Conservation (phyloP, 2,888 invertebrate genomes). For the Tachina fera region DNA sequence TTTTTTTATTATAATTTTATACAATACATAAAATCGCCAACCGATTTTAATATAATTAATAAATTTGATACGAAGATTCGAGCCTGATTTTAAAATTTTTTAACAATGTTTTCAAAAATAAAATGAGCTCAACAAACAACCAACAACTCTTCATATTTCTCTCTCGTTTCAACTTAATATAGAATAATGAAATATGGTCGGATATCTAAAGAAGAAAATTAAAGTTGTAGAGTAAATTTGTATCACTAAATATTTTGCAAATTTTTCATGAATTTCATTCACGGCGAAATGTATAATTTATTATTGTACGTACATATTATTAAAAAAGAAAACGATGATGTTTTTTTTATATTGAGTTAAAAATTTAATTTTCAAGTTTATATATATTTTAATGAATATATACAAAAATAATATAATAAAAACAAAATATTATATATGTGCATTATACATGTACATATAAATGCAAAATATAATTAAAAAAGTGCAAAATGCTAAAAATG, state of each 20-base stretch:
- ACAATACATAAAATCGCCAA: no score
- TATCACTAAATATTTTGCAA: slow-evolving; percentile 66
- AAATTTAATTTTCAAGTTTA: slow-evolving; percentile 29
- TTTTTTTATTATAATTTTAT: no score
- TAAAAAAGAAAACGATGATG: slow-evolving; percentile 45
- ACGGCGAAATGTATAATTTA: slow-evolving; percentile 28
- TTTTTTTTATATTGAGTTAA: slow-evolving; percentile 20
- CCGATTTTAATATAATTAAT: no score
- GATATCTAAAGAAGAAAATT: slow-evolving; percentile 24
- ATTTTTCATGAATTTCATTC: slow-evolving; percentile 74
- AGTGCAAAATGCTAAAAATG: slow-evolving; percentile 65
- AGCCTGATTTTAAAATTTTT: no score
- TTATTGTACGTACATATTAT: slow-evolving; percentile 13
- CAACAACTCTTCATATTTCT: slow-evolving; percentile 6
- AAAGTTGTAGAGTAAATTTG: slow-evolving; percentile 16
- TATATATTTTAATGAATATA: slow-evolving; percentile 46
- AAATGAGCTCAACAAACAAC: slow-evolving; percentile 9
- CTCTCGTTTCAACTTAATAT: slow-evolving; percentile 15
- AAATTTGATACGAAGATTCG: no score
- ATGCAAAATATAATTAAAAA: slow-evolving; percentile 54
- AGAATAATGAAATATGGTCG: slow-evolving; percentile 40
- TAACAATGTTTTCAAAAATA: neutral
- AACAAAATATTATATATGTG: slow-evolving; percentile 17
- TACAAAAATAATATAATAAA: slow-evolving; percentile 45
- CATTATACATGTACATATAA: slow-evolving; percentile 44